Conservation (phyloP, 2,888 invertebrate genomes). For the Pristionchus entomophagus region DNA sequence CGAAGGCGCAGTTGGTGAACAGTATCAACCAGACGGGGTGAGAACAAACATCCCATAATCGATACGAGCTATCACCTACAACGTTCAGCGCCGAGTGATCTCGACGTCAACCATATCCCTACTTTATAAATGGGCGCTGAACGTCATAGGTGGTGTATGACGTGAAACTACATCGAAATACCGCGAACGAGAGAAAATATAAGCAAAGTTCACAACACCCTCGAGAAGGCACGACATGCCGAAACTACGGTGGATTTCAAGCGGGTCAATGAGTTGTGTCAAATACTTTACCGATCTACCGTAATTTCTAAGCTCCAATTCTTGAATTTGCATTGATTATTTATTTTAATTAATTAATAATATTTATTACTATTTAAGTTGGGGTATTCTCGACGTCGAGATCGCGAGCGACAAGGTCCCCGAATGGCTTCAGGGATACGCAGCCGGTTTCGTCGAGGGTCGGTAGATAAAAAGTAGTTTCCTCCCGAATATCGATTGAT, state of each 20-base stretch:
- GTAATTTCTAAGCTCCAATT: too few species aligned
- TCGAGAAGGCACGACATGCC: not conserved
- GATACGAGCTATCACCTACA: not conserved
- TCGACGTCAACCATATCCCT: too few species aligned
- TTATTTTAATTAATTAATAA: not conserved
- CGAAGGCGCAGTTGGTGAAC: constrained; percentile 59
- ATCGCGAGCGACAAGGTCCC: constrained; percentile 61
- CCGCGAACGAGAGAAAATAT: not conserved
- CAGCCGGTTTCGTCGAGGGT: constrained; percentile 73
- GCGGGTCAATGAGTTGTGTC: not conserved
- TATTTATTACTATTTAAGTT: constrained; percentile 47
- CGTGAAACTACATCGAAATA: not conserved
- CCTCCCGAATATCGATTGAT: not conserved
- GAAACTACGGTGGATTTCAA: not conserved
- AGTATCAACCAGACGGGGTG: constrained; percentile 66
- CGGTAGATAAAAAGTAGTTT: not conserved
- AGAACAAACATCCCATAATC: constrained; percentile 49
- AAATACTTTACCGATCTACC: not conserved
- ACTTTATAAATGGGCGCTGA: too few species aligned
- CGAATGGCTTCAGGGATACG: constrained; percentile 69
- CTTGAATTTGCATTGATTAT: not conserved
- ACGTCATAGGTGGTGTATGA: too few species aligned
- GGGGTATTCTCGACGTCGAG: constrained; percentile 72
- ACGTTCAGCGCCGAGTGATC: not conserved
- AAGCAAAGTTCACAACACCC: not conserved